Conservation (phyloP, 1,140 invertebrate genomes). For the Micrasema minimum region DNA sequence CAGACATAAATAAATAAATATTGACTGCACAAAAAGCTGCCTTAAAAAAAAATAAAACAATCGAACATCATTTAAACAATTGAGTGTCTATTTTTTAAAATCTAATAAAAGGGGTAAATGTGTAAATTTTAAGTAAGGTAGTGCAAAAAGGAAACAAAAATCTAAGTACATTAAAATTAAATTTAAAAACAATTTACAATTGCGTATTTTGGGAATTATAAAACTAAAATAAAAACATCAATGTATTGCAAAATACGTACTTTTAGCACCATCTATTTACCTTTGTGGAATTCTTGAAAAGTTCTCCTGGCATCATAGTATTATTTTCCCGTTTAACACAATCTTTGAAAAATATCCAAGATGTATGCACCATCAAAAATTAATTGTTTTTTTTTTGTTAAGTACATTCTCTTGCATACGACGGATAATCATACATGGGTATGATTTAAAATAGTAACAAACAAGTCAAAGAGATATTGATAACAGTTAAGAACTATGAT, state of each 20-base stretch:
- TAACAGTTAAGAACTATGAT: background rate
- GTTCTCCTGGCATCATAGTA: background rate
- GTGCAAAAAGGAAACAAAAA: constrained; percentile 19
- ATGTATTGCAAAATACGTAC: constrained; percentile 22
- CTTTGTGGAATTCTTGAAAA: constrained; percentile 15
- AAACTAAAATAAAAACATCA: constrained; percentile 12
- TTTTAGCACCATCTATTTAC: constrained; percentile 23
- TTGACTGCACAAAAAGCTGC: too few species aligned
- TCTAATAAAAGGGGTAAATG: too few species aligned
- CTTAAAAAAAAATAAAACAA: too few species aligned
- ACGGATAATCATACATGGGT: too few species aligned
- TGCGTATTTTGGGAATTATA: background rate
- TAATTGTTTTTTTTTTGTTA: too few species aligned
- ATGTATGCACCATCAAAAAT: too few species aligned
- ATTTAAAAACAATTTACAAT: constrained; percentile 9
- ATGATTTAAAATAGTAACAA: constrained; percentile 2
- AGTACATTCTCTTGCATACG: too few species aligned
- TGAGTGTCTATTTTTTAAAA: too few species aligned
- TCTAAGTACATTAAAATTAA: constrained; percentile 27
- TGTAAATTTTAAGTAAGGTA: constrained; percentile 20
- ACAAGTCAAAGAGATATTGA: background rate
- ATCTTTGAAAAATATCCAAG: too few species aligned
- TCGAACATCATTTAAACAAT: too few species aligned
- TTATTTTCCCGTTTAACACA: background rate
- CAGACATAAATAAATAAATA: too few species aligned